Evolutionary conservation across 2,113 vertebrate genomes (phyloP).

Genomic region (Anolis carolinensis): DNA sequence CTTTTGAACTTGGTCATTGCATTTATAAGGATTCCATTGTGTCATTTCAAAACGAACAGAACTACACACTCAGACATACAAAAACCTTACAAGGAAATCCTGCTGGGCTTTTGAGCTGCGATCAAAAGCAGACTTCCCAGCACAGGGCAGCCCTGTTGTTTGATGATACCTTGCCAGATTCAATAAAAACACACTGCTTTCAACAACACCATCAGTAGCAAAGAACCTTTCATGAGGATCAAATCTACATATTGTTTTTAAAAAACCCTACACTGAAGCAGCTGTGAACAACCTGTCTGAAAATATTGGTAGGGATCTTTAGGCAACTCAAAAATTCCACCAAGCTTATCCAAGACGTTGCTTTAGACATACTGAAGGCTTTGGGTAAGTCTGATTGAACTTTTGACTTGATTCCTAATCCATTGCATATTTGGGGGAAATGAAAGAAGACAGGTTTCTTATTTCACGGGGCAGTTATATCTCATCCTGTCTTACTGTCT

Average conservation of each 20-base stretch:
- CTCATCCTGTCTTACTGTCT: too few species aligned
- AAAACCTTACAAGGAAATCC: background rate
- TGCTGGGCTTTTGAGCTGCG: background rate
- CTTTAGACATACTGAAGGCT: background rate
- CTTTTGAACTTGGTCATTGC: background rate
- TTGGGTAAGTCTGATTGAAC: background rate
- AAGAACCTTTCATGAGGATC: background rate
- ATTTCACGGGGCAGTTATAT: too few species aligned
- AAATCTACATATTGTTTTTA: background rate
- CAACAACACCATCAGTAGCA: background rate
- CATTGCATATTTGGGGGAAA: background rate
- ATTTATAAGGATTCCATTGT: background rate
- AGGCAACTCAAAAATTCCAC: background rate
- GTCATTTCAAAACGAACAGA: conserved; percentile 7
- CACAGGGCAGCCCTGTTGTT: background rate
- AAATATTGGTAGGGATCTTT: background rate
- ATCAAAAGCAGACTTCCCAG: background rate
- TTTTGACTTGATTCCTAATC: too few species aligned
- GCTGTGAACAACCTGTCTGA: background rate
- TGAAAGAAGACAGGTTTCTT: too few species aligned
- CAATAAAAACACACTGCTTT: background rate
- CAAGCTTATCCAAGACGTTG: background rate
- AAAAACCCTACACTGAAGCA: background rate
- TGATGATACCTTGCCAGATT: background rate
- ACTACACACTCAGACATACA: background rate